phyloP scores from a whole-genome alignment of 2,113 vertebrate genomes.

The Hippopotamus amphibius region DNA sequence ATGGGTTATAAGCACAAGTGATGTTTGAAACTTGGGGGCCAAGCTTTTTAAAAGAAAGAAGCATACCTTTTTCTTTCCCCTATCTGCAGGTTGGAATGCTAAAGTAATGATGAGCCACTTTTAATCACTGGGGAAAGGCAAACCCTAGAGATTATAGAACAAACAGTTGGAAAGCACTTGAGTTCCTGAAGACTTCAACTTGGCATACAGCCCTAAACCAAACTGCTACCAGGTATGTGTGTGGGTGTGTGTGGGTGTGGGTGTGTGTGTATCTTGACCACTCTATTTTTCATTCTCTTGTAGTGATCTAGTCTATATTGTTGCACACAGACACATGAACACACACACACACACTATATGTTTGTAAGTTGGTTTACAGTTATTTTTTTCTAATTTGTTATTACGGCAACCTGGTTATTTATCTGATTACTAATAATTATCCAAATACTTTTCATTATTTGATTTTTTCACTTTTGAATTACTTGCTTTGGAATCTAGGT shows the following conservation, averaged over 20 bases:
- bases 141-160: not conserved
- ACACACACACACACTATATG: not conserved
- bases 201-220: not conserved
- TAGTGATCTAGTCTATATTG: not conserved
- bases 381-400: not conserved
- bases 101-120: not conserved
- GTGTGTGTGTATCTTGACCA: not conserved
- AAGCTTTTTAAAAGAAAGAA: not conserved
- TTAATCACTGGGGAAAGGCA: not conserved
- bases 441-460: not conserved
- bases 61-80: accelerated
- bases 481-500: not conserved
- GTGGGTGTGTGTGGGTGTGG: not conserved
- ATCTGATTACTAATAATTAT: constrained; percentile 4
- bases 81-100: not conserved
- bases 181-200: not conserved
- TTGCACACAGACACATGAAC: not conserved
- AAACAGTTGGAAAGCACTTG: not conserved
- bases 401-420: not conserved
- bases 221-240: not conserved
- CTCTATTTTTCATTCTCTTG: not conserved
- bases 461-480: constrained; percentile 29
- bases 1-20: not conserved
- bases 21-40: not conserved
- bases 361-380: not conserved